Evolutionary conservation across 2,888 invertebrate genomes (phyloP).

Genomic region (Panopea generosa): DNA sequence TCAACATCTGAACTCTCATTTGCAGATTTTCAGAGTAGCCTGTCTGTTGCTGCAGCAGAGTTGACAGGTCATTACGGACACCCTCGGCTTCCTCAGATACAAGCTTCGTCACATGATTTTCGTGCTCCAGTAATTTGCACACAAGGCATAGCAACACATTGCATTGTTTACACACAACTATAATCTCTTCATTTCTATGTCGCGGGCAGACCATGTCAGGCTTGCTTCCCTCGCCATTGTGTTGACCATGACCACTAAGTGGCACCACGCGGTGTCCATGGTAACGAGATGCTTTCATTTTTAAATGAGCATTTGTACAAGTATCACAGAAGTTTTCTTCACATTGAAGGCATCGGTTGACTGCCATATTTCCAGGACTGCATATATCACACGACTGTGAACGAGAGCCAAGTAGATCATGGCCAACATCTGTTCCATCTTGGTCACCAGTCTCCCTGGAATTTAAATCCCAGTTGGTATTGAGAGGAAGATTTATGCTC

Average conservation of each 20-base stretch:
- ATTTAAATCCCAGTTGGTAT: no score
- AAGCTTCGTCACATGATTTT: constrained; percentile 50
- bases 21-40: constrained; percentile 40
- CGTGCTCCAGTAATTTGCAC: constrained; percentile 53
- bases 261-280: constrained; percentile 53
- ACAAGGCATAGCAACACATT: constrained; percentile 37
- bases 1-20: constrained; percentile 17
- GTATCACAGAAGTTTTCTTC: constrained; percentile 46
- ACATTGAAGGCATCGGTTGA: constrained; percentile 50
- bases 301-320: constrained; percentile 56
- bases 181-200: constrained; percentile 48
- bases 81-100: constrained; percentile 49
- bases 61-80: constrained; percentile 27
- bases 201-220: constrained; percentile 27
- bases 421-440: not conserved
- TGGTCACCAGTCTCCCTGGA: no score
- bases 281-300: constrained; percentile 56
- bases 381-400: constrained; percentile 46
- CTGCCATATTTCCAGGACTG: constrained; percentile 25
- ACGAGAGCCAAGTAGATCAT: not conserved
- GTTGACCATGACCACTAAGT: constrained; percentile 10
- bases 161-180: constrained; percentile 50
- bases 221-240: not conserved
- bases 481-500: constrained; percentile 16
- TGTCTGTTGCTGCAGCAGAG: constrained; percentile 38